Base-by-base conservation (phyloP, 1,140 invertebrate species). In the Gryon sp. region DNA sequence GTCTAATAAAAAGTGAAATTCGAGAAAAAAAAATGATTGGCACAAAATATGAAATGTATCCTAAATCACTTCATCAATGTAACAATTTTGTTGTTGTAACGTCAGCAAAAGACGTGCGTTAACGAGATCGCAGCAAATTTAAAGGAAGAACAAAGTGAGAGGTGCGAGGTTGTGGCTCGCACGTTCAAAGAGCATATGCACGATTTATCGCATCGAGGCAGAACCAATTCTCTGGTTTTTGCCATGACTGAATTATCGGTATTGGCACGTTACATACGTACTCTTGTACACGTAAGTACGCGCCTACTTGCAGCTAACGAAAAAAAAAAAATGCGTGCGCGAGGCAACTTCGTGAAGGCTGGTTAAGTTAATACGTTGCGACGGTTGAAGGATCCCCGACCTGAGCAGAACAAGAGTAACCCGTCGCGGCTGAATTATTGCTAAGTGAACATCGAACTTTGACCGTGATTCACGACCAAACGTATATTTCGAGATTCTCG, bases 361-460 rank as follows among this genome's bases (percentile, higher is more conserved):
- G 57, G 36, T 30, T 65, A 41, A 66, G 66, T 76, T 77, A 77
- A 77, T 77, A 72, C 62, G 75, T 48, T 72, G 73, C 79, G 80
- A 83, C 74, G 79, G 66, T 72, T 79, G 76, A 80, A 82, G 70
- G 78, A 80, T 76, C 50, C 24, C 43, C 50, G 28, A 46, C 52
- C 77, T 53, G 69, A 65, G 70, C 36, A 43, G 59, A 83, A 57
- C 66, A 77, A 69, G 72, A 81, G 77, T 82, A 84, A 82, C 74
- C 76, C 72, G 53, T 76, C 75, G 70, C 57, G 68, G 45, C 79
- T 86, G 80, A 85, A 84, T 85, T 84, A 86, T 85, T 85, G 82
- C 81, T 84, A 85, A 86, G 80, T 81, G 82, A 81, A 83, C 81
- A 79, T 82, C 82, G 82, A 84, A 85, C 83, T 85, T 85, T 79